Evolutionary conservation across 2,797 vertebrate species (phyloP).

Genomic region (Epinephelus awoara): DNA sequence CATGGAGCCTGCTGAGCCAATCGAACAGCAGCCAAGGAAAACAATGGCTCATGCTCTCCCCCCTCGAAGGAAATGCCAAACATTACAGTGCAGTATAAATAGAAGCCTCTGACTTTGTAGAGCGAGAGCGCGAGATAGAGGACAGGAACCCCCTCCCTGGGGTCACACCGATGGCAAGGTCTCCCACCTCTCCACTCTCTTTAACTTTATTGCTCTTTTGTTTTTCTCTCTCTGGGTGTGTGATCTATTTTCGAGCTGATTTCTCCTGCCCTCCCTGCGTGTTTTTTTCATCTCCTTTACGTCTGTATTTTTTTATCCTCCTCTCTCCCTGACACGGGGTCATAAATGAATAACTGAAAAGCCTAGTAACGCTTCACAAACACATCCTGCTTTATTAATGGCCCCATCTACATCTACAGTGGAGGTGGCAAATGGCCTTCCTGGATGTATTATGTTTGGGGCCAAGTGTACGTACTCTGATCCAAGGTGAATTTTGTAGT

Average conservation of each 20-base stretch:
- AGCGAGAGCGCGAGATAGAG: constrained; percentile 63
- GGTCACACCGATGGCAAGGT: constrained; percentile 75
- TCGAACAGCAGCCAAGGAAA: constrained; percentile 77
- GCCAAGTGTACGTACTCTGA: constrained; percentile 44
- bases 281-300: constrained; percentile 30
- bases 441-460: constrained; percentile 40
- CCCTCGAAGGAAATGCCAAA: constrained; percentile 86
- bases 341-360: constrained; percentile 65
- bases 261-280: constrained; percentile 47
- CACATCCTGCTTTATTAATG: constrained; percentile 79
- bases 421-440: constrained; percentile 44
- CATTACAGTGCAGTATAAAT: constrained; percentile 87
- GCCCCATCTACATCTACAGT: constrained; percentile 46
- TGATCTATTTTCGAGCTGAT: constrained; percentile 61
- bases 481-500: constrained; percentile 48
- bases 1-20: constrained; percentile 67
- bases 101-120: constrained; percentile 82
- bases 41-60: constrained; percentile 80
- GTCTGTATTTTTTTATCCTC: constrained; percentile 45
- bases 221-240: constrained; percentile 42
- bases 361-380: constrained; percentile 72
- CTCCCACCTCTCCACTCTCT: constrained; percentile 58
- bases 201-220: constrained; percentile 57
- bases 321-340: constrained; percentile 21
- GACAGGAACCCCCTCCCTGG: constrained; percentile 82